Conservation (phyloP, 2,113 vertebrate species). For the Heterotis niloticus region DNA sequence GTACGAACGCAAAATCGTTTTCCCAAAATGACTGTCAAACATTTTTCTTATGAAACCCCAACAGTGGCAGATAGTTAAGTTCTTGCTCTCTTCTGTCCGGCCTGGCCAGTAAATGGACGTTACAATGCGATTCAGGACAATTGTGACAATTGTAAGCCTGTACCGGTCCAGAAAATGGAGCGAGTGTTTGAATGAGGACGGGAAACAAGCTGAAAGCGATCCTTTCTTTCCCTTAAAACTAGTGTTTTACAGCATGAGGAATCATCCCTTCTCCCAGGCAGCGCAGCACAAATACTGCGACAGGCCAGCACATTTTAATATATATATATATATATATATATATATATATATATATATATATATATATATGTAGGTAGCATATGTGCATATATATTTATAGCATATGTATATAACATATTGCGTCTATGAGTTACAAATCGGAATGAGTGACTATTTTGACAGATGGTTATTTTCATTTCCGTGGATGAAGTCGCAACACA, state of each 20-base stretch:
- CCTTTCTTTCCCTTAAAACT: background rate
- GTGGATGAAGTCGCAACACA: conserved; percentile 20
- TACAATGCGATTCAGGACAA: background rate
- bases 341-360: background rate
- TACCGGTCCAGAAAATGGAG: background rate
- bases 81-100: background rate
- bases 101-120: background rate
- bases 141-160: conserved; percentile 43
- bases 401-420: background rate
- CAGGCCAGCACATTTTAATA: too few relatives aligned
- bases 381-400: too few relatives aligned
- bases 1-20: background rate
- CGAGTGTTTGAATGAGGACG: background rate
- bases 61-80: background rate
- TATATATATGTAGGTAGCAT: background rate
- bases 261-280: background rate
- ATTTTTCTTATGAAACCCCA: background rate
- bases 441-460: conserved; percentile 17
- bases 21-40: conserved; percentile 1
- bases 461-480: conserved; percentile 24
- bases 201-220: background rate
- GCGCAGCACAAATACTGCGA: too few relatives aligned
- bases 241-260: background rate
- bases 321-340: background rate
- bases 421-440: background rate